These are phyloP conservation scores for Peromyscus maniculatus DNA, from an alignment of 2,113 vertebrate genomes.

Conservation along the genomic window DNA sequence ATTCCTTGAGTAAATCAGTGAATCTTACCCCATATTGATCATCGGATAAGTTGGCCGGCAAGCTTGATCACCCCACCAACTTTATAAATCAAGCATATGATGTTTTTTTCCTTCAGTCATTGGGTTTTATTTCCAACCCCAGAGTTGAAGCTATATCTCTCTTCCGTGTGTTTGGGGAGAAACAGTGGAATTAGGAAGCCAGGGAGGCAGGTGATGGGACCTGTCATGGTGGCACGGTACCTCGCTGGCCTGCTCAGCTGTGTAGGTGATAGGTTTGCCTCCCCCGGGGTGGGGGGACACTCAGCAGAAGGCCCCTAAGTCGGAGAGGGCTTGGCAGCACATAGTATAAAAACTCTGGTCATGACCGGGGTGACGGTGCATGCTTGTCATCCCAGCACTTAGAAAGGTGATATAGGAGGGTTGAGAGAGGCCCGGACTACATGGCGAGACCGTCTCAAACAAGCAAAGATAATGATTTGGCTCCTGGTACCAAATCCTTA, in stretches of 20 bases:
- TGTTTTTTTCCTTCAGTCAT: not conserved
- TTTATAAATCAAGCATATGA: not conserved
- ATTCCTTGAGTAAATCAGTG: not conserved
- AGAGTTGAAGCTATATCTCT: not conserved
- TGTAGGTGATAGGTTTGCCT: not conserved
- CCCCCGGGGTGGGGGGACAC: not conserved
- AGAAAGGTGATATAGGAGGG: too few relatives aligned
- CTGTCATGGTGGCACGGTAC: rapidly evolving
- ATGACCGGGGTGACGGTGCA: too few relatives aligned
- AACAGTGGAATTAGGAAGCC: not conserved
- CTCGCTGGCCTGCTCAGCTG: not conserved
- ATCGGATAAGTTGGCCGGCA: not conserved
- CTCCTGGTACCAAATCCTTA: not conserved
- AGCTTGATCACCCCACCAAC: not conserved
- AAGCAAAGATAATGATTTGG: not conserved
- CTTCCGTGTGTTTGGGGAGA: rapidly evolving
- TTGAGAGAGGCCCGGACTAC: not conserved
- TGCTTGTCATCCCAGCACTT: not conserved
- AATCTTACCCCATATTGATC: not conserved
- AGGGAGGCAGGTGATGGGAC: rapidly evolving
- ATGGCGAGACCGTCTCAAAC: not conserved
- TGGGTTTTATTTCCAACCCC: not conserved
- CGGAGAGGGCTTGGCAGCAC: not conserved
- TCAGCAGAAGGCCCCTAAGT: not conserved
- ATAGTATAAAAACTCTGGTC: not conserved